Evolutionary conservation across 1,140 invertebrate species (phyloP).

Genomic region (Lutraria rhynchaena): DNA sequence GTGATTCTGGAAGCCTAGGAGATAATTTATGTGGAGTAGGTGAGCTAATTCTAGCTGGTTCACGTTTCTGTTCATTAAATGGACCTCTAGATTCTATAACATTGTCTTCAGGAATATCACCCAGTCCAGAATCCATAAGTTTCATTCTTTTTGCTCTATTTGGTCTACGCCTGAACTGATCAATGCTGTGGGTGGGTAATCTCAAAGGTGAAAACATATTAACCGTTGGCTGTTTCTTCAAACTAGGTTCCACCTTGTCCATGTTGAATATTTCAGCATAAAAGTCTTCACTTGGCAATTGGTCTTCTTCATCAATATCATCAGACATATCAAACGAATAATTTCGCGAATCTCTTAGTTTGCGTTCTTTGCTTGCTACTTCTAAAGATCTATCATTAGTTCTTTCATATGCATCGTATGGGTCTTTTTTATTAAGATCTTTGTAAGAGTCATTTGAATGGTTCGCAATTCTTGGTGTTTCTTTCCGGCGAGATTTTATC

Average conservation of each 20-base stretch:
- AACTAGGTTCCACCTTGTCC: not conserved
- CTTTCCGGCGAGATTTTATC: not conserved
- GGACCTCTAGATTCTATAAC: slow-evolving; percentile 12
- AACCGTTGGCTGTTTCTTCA: not conserved
- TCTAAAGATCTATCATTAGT: not conserved
- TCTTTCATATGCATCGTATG: slow-evolving; percentile 38
- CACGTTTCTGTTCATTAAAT: not conserved
- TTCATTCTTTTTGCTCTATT: slow-evolving; percentile 48
- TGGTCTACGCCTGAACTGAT: slow-evolving; percentile 28
- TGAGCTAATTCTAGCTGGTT: slow-evolving; percentile 8
- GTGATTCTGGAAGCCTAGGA: not conserved
- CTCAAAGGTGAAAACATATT: not conserved
- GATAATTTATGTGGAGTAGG: slow-evolving; percentile 34
- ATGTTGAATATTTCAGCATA: slow-evolving; percentile 44
- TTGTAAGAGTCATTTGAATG: not conserved
- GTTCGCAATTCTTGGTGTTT: not conserved
- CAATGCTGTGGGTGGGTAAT: slow-evolving; percentile 7
- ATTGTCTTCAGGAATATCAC: slow-evolving; percentile 51
- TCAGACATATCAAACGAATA: not conserved
- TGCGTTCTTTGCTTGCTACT: not conserved
- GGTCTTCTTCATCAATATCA: not conserved
- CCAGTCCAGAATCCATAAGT: slow-evolving; percentile 26
- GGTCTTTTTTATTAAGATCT: not conserved
- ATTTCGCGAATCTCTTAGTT: not conserved
- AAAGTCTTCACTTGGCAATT: slow-evolving; percentile 19